These are phyloP conservation scores for Lymantria dispar DNA, from an alignment of 2,888 invertebrate species.

Conservation along the genomic window DNA sequence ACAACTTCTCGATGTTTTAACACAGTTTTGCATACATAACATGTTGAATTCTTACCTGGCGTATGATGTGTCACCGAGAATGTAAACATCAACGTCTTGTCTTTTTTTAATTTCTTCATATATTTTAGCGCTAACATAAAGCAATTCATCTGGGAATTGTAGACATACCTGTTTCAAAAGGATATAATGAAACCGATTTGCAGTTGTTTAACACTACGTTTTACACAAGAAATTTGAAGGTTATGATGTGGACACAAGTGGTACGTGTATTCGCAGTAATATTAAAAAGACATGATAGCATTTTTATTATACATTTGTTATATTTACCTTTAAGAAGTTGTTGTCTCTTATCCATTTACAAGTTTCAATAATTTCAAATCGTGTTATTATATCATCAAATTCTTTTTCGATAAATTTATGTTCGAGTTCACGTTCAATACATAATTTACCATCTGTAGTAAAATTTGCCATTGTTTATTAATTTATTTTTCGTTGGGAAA, in stretches of 20 bases:
- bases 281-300: neutral
- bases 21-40: no score
- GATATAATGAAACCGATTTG: neutral
- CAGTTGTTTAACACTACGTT: no score
- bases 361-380: conserved; percentile 84
- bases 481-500: no score
- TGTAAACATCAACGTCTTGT: conserved; percentile 84
- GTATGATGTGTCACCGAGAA: conserved; percentile 95
- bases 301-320: no score
- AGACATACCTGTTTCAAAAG: conserved; percentile 87
- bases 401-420: conserved; percentile 29
- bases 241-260: neutral
- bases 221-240: no score
- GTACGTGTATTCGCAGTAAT: neutral
- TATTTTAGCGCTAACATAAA: conserved; percentile 86
- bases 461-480: conserved; percentile 50
- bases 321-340: conserved; percentile 84
- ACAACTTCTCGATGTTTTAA: no score
- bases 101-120: conserved; percentile 78
- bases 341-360: conserved; percentile 87
- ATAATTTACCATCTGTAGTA: conserved; percentile 77
- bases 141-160: conserved; percentile 94
- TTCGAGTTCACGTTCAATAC: conserved; percentile 75
- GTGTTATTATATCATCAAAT: conserved; percentile 56
- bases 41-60: conserved; percentile 87